These are phyloP conservation scores for Apocheima hispidaria DNA, from an alignment of 2,888 invertebrate genomes.

Conservation along the genomic window DNA sequence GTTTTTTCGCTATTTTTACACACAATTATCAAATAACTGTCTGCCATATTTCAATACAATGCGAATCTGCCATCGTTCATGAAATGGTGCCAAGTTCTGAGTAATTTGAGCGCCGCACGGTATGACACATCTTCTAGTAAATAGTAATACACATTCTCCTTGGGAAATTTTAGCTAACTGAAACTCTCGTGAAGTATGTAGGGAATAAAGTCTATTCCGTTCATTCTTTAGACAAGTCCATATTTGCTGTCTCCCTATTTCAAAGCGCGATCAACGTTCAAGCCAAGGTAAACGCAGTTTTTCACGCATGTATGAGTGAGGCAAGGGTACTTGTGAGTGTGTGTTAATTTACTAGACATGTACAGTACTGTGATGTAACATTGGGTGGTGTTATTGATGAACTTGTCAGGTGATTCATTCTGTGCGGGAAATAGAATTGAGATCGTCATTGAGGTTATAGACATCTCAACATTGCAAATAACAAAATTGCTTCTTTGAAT, in stretches of 20 bases:
- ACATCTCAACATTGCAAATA: background rate
- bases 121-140: conserved; percentile 29
- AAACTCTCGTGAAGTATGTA: background rate
- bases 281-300: background rate
- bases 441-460: conserved; percentile 2
- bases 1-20: conserved; percentile 24
- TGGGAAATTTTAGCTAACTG: background rate
- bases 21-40: conserved; percentile 30
- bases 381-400: conserved; percentile 33
- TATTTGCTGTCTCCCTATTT: conserved; percentile 1
- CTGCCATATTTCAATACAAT: conserved; percentile 30
- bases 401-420: conserved; percentile 26
- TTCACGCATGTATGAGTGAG: background rate
- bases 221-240: background rate
- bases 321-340: background rate
- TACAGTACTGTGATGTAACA: conserved; percentile 34
- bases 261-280: background rate
- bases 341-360: conserved; percentile 22
- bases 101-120: conserved; percentile 37
- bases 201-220: background rate
- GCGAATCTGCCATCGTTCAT: conserved; percentile 23
- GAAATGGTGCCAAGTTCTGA: conserved; percentile 34
- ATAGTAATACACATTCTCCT: background rate
- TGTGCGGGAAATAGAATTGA: conserved; percentile 16
- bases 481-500: background rate